Evolutionary conservation across 1,140 invertebrate genomes (phyloP), one percentile per base, ranked within the genome.

Genomic region (Drosophila bocqueti): DNA sequence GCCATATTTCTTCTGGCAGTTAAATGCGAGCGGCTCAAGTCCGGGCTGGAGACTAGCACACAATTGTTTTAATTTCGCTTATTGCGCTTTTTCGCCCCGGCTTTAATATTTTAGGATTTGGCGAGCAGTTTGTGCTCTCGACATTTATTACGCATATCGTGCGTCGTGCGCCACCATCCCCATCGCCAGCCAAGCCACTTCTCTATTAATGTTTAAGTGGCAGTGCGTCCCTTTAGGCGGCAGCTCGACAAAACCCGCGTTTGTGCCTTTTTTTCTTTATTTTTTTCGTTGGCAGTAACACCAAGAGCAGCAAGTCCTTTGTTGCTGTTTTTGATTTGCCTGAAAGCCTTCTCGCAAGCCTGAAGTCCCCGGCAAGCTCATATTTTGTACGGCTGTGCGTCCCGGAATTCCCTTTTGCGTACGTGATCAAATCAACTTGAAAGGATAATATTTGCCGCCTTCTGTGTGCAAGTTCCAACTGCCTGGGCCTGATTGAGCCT

Each of bases 391-490:
- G 78, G 74, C 79, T 68, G 65, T 84, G 77, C 81, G 81, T 83
- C 69, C 87, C 84, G 84, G 82, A 91, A 91, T 91, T 92, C 80
- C 87, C 83, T 91, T 91, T 82, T 91, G 83, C 85, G 91, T 92
- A 92, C 91, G 91, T 92, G 91, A 92, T 92, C 91, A 92, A 92
- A 92, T 92, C 91, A 92, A 92, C 83, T 92, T 92, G 91, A 92
- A 92, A 92, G 91, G 87, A 90, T 90, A 90, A 90, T 90, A 90
- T 85, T 90, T 82, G 86, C 86, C 79, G 85, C 79, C 82, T 90
- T 90, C 65, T 89, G 65, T 79, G 72, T 75, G 67, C 60, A 66
- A 61, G 61, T 61, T 42, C 47, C 65, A 55, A 66, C 38, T 65
- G 50, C 55, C 26, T 18, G 49, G 61, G 61, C 40, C 77, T 74